These are phyloP conservation scores for Halocynthia aurantium DNA, from an alignment of 23 tunicate species.

Conservation along the genomic window DNA sequence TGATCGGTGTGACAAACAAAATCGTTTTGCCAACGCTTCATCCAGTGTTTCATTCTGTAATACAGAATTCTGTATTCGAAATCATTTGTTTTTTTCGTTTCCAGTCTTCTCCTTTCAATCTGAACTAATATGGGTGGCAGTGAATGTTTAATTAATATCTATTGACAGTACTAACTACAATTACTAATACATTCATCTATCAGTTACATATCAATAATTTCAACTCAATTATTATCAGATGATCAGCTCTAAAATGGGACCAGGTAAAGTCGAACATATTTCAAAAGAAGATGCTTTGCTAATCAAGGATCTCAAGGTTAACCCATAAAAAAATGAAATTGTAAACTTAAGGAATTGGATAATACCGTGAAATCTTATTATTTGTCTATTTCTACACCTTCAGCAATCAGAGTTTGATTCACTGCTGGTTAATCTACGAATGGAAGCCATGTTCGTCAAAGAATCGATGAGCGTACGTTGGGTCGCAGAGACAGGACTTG, in stretches of 20 bases:
- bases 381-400: neutral
- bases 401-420: conserved; percentile 95
- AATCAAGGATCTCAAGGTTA: conserved; percentile 69
- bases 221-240: conserved; percentile 19
- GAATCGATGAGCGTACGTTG: conserved; percentile 88
- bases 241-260: conserved; percentile 59
- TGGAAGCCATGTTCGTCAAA: conserved; percentile 88
- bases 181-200: too few relatives aligned
- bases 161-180: too few relatives aligned
- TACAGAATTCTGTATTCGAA: too few relatives aligned
- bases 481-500: conserved; percentile 92
- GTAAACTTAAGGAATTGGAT: neutral
- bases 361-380: neutral
- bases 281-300: conserved; percentile 87
- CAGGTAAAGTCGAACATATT: conserved; percentile 65
- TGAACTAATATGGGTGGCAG: too few relatives aligned
- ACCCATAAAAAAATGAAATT: too few relatives aligned
- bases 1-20: too few relatives aligned
- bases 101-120: too few relatives aligned
- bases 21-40: too few relatives aligned
- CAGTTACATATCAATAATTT: too few relatives aligned
- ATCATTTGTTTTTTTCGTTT: too few relatives aligned
- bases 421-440: conserved; percentile 73
- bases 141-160: too few relatives aligned
- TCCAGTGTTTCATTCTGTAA: too few relatives aligned